phyloP scores from a whole-genome alignment of 2,888 invertebrate genomes.

The Chesias legatella region DNA sequence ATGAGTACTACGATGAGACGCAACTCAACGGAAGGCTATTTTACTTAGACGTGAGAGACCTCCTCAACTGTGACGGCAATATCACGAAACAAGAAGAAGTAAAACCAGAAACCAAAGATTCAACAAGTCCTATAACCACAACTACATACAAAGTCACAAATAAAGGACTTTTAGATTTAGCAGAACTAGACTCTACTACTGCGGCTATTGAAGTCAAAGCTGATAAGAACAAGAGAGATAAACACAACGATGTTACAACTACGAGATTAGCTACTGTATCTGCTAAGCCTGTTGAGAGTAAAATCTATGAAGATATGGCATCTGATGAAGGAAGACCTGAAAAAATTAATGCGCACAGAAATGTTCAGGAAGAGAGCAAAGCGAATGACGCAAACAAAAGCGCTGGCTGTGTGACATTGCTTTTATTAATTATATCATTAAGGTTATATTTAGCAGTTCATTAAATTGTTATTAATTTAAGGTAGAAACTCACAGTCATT shows the following conservation, averaged over 20 bases:
- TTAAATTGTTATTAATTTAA: slow-evolving; percentile 45
- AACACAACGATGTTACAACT: slow-evolving; percentile 49
- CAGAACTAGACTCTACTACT: slow-evolving; percentile 23
- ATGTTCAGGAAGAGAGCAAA: slow-evolving; percentile 44
- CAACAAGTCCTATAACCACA: slow-evolving; percentile 18
- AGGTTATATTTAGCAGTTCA: slow-evolving; percentile 41
- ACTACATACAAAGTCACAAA: slow-evolving; percentile 21
- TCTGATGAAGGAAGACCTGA: slow-evolving; percentile 70
- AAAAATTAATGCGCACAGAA: slow-evolving; percentile 54
- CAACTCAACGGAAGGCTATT: slow-evolving; percentile 68
- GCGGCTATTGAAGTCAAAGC: slow-evolving; percentile 20
- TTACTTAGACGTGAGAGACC: slow-evolving; percentile 58
- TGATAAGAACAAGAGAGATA: slow-evolving; percentile 20
- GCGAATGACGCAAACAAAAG: slow-evolving; percentile 38
- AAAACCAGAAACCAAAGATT: slow-evolving; percentile 11
- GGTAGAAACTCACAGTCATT: slow-evolving; percentile 64
- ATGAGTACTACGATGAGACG: slow-evolving; percentile 69
- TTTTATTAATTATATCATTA: slow-evolving; percentile 39
- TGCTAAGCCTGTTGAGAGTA: slow-evolving; percentile 56
- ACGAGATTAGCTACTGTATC: slow-evolving; percentile 66
- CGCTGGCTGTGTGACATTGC: slow-evolving; percentile 34
- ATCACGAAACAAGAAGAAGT: slow-evolving; percentile 7
- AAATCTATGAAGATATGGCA: slow-evolving; percentile 58
- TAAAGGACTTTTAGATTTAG: slow-evolving; percentile 33
- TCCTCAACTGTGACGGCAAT: slow-evolving; percentile 48